phyloP scores from a whole-genome alignment of 2,113 vertebrate species.

The Haplochromis vanheusdeni region DNA sequence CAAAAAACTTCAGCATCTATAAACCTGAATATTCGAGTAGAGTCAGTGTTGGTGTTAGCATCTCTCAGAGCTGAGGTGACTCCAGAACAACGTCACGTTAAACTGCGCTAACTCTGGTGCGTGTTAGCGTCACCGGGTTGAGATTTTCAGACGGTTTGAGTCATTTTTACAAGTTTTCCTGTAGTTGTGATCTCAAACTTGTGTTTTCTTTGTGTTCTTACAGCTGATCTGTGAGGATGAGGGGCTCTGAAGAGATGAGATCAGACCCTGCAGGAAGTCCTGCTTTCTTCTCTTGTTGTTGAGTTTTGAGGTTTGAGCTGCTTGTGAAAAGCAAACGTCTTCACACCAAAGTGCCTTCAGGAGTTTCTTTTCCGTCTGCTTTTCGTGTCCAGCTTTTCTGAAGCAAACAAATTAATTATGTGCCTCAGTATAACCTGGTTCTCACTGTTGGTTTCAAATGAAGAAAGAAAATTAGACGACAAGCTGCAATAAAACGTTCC shows the following conservation, averaged over 20 bases:
- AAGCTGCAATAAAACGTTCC: background rate
- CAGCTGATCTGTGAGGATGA: background rate
- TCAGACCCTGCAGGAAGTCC: background rate
- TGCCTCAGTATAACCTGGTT: background rate
- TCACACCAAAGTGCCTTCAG: conserved; percentile 14
- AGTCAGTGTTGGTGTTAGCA: background rate
- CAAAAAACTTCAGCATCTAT: background rate
- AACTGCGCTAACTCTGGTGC: background rate
- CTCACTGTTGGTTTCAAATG: background rate
- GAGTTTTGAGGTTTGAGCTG: background rate
- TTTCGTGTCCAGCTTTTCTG: background rate
- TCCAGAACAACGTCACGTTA: background rate
- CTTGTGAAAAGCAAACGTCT: conserved; percentile 2
- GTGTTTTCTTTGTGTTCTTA: background rate
- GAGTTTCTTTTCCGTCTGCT: background rate
- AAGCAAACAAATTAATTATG: background rate
- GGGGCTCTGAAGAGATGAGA: background rate
- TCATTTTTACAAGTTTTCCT: background rate
- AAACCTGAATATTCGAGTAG: background rate
- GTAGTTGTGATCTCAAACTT: background rate
- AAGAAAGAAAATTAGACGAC: background rate
- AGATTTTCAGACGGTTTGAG: background rate
- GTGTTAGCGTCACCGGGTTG: accelerated
- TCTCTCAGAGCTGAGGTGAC: background rate
- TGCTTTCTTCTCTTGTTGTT: background rate